Evolutionary conservation across 1,140 invertebrate genomes (phyloP), one percentile per base, ranked within the genome.

Genomic region (Holcopasites calliopsidis): DNA sequence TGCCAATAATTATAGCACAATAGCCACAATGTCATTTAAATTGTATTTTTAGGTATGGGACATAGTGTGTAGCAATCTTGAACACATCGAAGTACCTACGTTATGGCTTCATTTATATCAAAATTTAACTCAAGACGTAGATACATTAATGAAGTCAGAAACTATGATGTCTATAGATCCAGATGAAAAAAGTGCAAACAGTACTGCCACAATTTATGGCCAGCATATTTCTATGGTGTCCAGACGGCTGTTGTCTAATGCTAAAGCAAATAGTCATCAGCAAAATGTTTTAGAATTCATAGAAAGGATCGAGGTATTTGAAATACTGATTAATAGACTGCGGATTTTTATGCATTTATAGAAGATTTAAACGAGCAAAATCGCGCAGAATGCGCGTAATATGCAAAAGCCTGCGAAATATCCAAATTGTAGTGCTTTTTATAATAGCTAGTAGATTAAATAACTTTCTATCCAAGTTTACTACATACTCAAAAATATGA

Each of bases 81-180:
- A 71, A 69, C n/a, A 50, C 28, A 78, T 90, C 26, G 82, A 87
- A 68, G 76, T 89, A 49, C 55, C 85, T 49, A 81, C 81, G 33
- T 62, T 91, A 28, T 91, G 89, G 89, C 84, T 84, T 68, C 62
- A 84, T 5, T 75, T 91, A 21, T 79, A 88, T 68, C 71, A 87
- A 77, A 80, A 69, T n/a, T 70, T 88, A 57, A 77, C 83, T 8
- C 31, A 83, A 54, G 82, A 82, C 16, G 84, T 87, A 11, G 78
- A 89, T n/a, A 61, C 61, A 55, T 62, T 91, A 28, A 86, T 85
- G 54, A 61, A 79, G 49, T 76, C 85, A 11, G 80, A 82, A 40
- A 82, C 60, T 33, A 55, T 70, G 33, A 77, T 86, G 54, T 47
- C 66, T 16, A 7, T 40, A n/a, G 62, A 68, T 11, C 47, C 8